Percentiles rank a stretch among this genome's conserved stretches.
Conservation (phyloP, 2,888 invertebrate species). For the Diadegma fenestrale region DNA sequence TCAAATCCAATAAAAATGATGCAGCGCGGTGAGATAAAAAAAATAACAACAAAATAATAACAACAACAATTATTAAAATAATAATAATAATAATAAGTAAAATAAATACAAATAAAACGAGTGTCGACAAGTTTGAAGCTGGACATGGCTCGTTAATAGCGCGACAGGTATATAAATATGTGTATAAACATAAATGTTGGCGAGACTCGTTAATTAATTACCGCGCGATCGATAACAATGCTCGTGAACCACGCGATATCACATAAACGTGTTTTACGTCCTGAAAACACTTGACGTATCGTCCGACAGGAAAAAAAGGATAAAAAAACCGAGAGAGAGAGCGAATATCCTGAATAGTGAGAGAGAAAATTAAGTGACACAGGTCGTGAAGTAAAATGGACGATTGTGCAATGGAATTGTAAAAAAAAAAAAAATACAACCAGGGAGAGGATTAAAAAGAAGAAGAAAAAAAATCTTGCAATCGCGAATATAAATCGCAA, state of each 20-base stretch:
- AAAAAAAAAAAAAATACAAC: conserved; percentile 2
- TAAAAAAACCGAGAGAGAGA: background rate
- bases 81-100: conserved; percentile 13
- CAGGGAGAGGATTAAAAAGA: background rate
- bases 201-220: conserved; percentile 71
- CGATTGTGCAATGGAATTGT: conserved; percentile 35
- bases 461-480: conserved; percentile 4
- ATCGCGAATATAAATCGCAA: conserved; percentile 62
- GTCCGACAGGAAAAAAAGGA: background rate
- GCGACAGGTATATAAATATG: conserved; percentile 39
- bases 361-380: background rate
- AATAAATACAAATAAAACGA: conserved; percentile 4
- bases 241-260: conserved; percentile 48
- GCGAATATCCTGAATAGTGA: conserved; percentile 19
- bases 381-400: conserved; percentile 9
- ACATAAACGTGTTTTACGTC: conserved; percentile 8
- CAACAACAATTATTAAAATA: background rate
- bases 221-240: conserved; percentile 70
- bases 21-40: background rate
- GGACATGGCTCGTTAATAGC: conserved; percentile 49
- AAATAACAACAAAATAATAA: background rate
- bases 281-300: conserved; percentile 22
- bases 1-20: conserved; percentile 42
- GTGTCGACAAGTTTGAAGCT: conserved; percentile 21
- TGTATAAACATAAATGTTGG: conserved; percentile 9